phyloP scores from a whole-genome alignment of 1,140 invertebrate species.

The Paraescarpia echinospica region DNA sequence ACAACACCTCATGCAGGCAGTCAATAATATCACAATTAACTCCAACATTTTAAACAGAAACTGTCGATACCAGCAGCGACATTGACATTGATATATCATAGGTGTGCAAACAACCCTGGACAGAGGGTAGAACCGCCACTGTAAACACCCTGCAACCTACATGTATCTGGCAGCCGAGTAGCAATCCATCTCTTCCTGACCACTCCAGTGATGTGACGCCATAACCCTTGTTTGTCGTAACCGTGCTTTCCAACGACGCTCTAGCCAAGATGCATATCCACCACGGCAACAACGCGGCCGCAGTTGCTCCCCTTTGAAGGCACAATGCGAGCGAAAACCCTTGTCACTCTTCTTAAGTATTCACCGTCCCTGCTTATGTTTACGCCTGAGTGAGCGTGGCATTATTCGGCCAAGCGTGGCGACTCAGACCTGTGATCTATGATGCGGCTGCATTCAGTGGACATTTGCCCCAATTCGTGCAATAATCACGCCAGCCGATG shows the following conservation, averaged over 20 bases:
- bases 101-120: not conserved
- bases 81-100: not conserved
- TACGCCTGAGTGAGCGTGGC: not conserved
- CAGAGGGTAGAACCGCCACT: not conserved
- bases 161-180: not conserved
- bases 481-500: not conserved
- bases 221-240: not conserved
- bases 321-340: not conserved
- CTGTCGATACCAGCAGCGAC: not conserved
- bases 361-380: not conserved
- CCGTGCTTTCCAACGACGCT: not conserved
- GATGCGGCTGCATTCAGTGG: not conserved
- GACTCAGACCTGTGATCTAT: not conserved
- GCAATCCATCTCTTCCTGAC: not conserved
- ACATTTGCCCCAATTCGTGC: not conserved
- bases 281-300: not conserved
- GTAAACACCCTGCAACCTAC: not conserved
- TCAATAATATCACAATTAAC: not conserved
- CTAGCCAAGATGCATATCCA: not conserved
- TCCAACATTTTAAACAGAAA: not conserved
- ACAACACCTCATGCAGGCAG: not conserved
- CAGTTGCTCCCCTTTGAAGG: not conserved
- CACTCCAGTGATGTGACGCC: not conserved
- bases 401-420: not conserved
- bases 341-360: not conserved